These are phyloP conservation scores for Panopea generosa DNA, from an alignment of 2,888 invertebrate genomes.

Conservation along the genomic window DNA sequence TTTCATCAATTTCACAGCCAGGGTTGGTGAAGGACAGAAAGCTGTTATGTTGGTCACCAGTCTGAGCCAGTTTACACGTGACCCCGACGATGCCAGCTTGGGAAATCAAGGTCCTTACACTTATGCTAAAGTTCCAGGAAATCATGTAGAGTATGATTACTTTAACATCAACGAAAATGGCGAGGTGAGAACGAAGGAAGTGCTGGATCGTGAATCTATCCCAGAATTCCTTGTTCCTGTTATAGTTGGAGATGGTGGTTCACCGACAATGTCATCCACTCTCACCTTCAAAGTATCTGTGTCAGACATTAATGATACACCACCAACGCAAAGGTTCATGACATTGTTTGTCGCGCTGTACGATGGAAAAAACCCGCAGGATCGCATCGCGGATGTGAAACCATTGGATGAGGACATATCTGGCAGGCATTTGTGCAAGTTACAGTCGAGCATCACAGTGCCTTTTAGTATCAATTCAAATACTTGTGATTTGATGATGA, in stretches of 20 bases:
- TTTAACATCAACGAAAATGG: conserved; percentile 93
- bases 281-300: conserved; percentile 90
- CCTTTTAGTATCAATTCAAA: conserved; percentile 89
- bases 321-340: conserved; percentile 93
- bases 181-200: conserved; percentile 91
- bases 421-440: conserved; percentile 94
- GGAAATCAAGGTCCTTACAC: conserved; percentile 94
- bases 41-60: conserved; percentile 67
- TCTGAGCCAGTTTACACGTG: conserved; percentile 84
- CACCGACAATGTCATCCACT: conserved; percentile 93
- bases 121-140: conserved; percentile 91
- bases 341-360: conserved; percentile 91
- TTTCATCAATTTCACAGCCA: conserved; percentile 87
- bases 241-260: conserved; percentile 91
- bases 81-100: conserved; percentile 93
- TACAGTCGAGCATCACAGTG: conserved; percentile 84
- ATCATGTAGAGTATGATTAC: conserved; percentile 88
- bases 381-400: conserved; percentile 95
- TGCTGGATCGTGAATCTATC: conserved; percentile 93
- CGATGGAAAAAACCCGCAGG: conserved; percentile 87
- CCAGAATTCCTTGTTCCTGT: conserved; percentile 91
- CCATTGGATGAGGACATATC: conserved; percentile 96
- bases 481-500: conserved; percentile 92
- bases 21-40: conserved; percentile 73
- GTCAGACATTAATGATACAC: conserved; percentile 95